These are phyloP conservation scores for Morphnarchus princeps DNA, from an alignment of 2,113 vertebrate genomes.

Conservation along the genomic window DNA sequence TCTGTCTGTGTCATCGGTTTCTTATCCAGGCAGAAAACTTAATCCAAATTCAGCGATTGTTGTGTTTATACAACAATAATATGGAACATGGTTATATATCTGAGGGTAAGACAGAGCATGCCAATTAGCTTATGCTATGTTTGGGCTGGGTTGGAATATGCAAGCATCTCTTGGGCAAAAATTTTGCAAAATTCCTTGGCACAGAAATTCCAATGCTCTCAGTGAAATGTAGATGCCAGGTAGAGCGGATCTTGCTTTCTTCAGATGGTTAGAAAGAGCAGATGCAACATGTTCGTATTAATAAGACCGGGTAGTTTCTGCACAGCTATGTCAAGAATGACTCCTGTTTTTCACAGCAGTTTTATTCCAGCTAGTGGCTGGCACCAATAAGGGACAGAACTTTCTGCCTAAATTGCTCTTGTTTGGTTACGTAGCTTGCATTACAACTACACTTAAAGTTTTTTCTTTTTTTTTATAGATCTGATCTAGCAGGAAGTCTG, in stretches of 20 bases:
- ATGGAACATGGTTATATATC: not conserved
- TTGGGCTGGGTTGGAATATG: not conserved
- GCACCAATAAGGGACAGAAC: not conserved
- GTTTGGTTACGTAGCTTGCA: not conserved
- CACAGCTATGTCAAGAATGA: not conserved
- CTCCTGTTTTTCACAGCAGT: not conserved
- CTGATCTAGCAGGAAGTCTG: not conserved
- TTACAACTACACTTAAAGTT: not conserved
- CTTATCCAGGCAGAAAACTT: not conserved
- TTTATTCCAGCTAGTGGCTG: not conserved
- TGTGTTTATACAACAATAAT: not conserved
- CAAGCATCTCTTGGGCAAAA: not conserved
- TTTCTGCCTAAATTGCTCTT: not conserved
- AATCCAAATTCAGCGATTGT: not conserved
- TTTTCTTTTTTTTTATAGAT: not conserved
- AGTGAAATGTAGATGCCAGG: not conserved
- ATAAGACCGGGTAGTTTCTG: not conserved
- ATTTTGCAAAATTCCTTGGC: not conserved
- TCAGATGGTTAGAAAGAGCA: not conserved
- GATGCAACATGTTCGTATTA: not conserved
- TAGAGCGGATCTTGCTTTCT: not conserved
- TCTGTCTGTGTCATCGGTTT: not conserved
- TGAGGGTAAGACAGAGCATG: not conserved
- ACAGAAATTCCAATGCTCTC: not conserved
- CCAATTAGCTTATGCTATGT: not conserved